Conservation (phyloP, 2,888 invertebrate species). For the Criorhina ranunculi region DNA sequence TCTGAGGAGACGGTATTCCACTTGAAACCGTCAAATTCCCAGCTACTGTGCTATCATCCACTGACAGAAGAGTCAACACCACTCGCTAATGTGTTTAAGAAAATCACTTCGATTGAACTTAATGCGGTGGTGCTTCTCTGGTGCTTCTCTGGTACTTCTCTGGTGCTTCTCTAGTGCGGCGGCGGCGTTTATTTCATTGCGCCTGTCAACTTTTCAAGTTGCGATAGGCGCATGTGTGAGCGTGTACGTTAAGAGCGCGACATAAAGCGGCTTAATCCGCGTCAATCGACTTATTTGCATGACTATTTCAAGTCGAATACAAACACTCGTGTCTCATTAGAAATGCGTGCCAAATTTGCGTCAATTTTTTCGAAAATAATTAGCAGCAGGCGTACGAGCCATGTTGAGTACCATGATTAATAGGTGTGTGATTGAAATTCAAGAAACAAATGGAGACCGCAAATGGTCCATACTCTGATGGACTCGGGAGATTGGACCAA, state of each 20-base stretch:
- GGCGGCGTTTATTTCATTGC: too few species aligned
- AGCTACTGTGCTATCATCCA: constrained; percentile 53
- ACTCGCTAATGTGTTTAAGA: constrained; percentile 36
- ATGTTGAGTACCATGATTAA: constrained; percentile 63
- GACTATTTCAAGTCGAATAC: constrained; percentile 69
- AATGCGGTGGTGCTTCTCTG: constrained; percentile 5
- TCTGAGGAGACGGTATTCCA: constrained; percentile 50
- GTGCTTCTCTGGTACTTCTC: neutral
- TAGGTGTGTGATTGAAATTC: constrained; percentile 71
- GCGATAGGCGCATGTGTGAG: constrained; percentile 49
- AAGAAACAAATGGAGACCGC: constrained; percentile 56
- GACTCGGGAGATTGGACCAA: constrained; percentile 10
- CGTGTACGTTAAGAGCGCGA: constrained; percentile 42
- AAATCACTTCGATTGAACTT: constrained; percentile 54
- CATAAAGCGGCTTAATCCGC: constrained; percentile 63
- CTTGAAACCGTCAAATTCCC: constrained; percentile 50
- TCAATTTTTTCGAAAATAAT: constrained; percentile 32
- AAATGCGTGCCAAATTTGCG: constrained; percentile 72
- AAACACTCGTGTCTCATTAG: constrained; percentile 67
- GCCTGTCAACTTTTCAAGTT: constrained; percentile 55
- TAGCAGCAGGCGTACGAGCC: constrained; percentile 28
- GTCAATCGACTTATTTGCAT: constrained; percentile 73
- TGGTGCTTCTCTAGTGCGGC: neutral
- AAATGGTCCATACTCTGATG: constrained; percentile 44
- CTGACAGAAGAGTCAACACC: constrained; percentile 48